These are phyloP conservation scores for Mythimna vitellina DNA, from an alignment of 2,888 invertebrate species.

Conservation along the genomic window DNA sequence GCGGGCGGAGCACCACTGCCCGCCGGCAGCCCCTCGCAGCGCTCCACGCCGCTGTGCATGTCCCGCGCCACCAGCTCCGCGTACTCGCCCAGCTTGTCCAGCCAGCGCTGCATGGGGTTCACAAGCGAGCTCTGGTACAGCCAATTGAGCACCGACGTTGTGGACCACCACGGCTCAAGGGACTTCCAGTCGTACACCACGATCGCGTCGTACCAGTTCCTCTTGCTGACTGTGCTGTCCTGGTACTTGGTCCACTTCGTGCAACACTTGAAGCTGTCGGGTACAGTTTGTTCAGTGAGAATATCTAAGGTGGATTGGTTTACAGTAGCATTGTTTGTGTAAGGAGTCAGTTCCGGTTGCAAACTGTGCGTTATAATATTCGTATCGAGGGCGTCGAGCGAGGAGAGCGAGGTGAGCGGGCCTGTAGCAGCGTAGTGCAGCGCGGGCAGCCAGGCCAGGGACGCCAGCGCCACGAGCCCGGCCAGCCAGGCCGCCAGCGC, in stretches of 20 bases:
- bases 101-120: constrained; percentile 83
- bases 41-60: constrained; percentile 26
- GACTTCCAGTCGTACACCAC: constrained; percentile 72
- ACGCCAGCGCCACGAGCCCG: constrained; percentile 65
- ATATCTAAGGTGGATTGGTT: constrained; percentile 54
- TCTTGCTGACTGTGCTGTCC: constrained; percentile 59
- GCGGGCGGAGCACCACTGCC: constrained; percentile 33
- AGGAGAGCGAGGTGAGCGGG: constrained; percentile 36
- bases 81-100: constrained; percentile 77
- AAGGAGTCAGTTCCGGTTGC: constrained; percentile 51
- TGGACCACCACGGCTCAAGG: constrained; percentile 79
- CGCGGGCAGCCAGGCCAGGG: constrained; percentile 67
- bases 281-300: constrained; percentile 51
- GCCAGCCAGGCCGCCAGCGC: constrained; percentile 50
- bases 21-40: constrained; percentile 53
- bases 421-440: constrained; percentile 59
- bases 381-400: constrained; percentile 59
- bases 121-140: constrained; percentile 81
- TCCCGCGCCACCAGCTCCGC: constrained; percentile 64
- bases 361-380: constrained; percentile 62
- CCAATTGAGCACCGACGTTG: constrained; percentile 78
- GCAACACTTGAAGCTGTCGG: constrained; percentile 75
- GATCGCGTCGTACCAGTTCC: constrained; percentile 70
- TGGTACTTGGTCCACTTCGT: constrained; percentile 74
- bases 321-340: constrained; percentile 65